phyloP scores from a whole-genome alignment of 2,888 invertebrate species.

The Ophion ellenae region DNA sequence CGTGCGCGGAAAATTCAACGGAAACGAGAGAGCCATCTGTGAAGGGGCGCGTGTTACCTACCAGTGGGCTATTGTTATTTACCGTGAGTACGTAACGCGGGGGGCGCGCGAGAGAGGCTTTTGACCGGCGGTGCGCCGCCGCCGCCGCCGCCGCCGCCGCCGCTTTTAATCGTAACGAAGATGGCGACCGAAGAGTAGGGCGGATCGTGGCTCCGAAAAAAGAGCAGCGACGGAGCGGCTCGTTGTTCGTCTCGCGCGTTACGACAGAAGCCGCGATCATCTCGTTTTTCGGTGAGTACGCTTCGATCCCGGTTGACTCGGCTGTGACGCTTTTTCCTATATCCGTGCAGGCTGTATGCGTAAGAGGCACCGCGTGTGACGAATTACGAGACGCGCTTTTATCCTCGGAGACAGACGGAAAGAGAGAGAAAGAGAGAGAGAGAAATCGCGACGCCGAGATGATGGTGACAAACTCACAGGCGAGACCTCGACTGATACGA shows the following conservation, averaged over 20 bases:
- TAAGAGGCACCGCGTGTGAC: slow-evolving; percentile 6
- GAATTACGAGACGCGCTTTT: background rate
- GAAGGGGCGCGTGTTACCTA: background rate
- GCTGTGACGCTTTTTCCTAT: slow-evolving; percentile 12
- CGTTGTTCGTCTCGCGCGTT: slow-evolving; percentile 24
- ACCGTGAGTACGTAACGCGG: slow-evolving; percentile 2
- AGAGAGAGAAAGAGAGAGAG: slow-evolving; percentile 11
- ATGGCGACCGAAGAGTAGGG: slow-evolving; percentile 81
- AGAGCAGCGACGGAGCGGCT: slow-evolving; percentile 29
- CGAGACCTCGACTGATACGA: slow-evolving; percentile 36
- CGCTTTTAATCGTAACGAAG: slow-evolving; percentile 76
- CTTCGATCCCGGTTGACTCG: slow-evolving; percentile 29
- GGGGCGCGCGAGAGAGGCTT: too few species aligned
- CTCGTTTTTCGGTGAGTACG: slow-evolving; percentile 66
- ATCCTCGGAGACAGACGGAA: background rate
- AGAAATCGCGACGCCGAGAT: slow-evolving; percentile 56
- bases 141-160: slow-evolving; percentile 51
- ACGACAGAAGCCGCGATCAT: background rate
- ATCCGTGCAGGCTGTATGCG: background rate
- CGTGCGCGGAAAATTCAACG: too few species aligned
- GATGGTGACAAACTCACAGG: slow-evolving; percentile 67
- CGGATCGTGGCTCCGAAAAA: slow-evolving; percentile 72
- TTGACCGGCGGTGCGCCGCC: slow-evolving; percentile 24
- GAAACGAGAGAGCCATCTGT: too few species aligned
- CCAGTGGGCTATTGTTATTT: background rate